These are phyloP conservation scores for Dromaius novaehollandiae DNA, from an alignment of 2,113 vertebrate species.

Conservation along the genomic window DNA sequence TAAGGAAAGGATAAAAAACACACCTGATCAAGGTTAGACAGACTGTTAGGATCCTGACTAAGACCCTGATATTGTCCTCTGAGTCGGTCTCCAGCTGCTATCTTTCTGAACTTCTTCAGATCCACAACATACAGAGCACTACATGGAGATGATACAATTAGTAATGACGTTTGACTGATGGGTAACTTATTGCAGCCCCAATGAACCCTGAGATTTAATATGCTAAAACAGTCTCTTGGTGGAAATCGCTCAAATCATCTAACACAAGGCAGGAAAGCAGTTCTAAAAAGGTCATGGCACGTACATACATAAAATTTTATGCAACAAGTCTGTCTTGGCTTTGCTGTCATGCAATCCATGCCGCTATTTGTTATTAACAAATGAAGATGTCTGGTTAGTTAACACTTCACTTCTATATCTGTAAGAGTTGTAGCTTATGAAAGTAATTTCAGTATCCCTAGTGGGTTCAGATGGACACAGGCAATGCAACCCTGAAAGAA, in stretches of 20 bases:
- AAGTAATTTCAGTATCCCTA: not conserved
- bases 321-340: not conserved
- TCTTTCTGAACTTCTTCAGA: conserved; percentile 97
- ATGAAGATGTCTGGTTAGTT: not conserved
- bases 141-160: conserved; percentile 23
- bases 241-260: not conserved
- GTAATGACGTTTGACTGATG: not conserved
- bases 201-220: not conserved
- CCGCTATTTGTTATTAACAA: conserved; percentile 20
- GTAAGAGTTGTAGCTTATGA: not conserved
- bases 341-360: not conserved
- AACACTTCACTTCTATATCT: not conserved
- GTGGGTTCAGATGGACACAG: not conserved
- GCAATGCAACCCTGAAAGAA: not conserved
- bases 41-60: conserved; percentile 97
- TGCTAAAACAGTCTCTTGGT: not conserved
- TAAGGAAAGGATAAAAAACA: conserved; percentile 5
- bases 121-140: conserved; percentile 97
- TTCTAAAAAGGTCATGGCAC: not conserved
- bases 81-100: conserved; percentile 95
- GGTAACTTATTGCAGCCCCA: not conserved
- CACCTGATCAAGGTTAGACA: conserved; percentile 98
- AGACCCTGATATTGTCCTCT: conserved; percentile 97
- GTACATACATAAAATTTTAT: not conserved
- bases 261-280: not conserved